Percentiles rank a stretch among this genome's conserved stretches.
Evolutionary conservation across 2,888 invertebrate genomes (phyloP).

Genomic region (Machimus atricapillus): DNA sequence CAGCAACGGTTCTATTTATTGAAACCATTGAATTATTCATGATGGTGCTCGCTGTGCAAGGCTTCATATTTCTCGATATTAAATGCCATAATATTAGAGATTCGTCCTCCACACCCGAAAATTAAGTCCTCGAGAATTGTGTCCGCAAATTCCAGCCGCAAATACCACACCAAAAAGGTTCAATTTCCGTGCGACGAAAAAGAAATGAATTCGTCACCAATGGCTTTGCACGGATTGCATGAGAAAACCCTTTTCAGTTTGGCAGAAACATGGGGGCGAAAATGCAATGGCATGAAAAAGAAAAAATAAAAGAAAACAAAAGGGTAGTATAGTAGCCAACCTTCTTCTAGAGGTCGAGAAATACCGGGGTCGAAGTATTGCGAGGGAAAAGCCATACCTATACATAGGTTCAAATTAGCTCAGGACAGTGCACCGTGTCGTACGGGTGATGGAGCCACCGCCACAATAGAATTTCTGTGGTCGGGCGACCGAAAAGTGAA

Average conservation of each 20-base stretch:
- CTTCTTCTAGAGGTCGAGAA: neutral
- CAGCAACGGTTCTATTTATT: neutral
- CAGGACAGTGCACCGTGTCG: neutral
- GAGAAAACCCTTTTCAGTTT: neutral
- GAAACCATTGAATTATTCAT: constrained; percentile 28
- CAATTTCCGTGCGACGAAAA: neutral
- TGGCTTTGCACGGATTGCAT: constrained; percentile 10
- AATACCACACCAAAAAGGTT: neutral
- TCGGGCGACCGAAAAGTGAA: constrained; percentile 12
- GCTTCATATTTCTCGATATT: constrained; percentile 8
- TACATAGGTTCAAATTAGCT: neutral
- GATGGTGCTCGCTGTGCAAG: neutral
- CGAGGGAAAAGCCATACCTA: neutral
- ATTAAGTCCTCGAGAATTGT: neutral
- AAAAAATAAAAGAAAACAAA: neutral
- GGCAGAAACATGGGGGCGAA: neutral
- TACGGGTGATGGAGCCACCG: neutral
- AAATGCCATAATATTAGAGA: constrained; percentile 14
- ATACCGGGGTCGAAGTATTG: neutral
- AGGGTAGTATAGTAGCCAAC: neutral
- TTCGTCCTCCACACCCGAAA: neutral
- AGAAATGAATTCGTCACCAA: neutral
- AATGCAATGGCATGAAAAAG: neutral
- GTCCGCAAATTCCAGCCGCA: neutral
- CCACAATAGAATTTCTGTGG: neutral